phyloP scores from a whole-genome alignment of 2,888 invertebrate genomes.

The Xylota segnis region DNA sequence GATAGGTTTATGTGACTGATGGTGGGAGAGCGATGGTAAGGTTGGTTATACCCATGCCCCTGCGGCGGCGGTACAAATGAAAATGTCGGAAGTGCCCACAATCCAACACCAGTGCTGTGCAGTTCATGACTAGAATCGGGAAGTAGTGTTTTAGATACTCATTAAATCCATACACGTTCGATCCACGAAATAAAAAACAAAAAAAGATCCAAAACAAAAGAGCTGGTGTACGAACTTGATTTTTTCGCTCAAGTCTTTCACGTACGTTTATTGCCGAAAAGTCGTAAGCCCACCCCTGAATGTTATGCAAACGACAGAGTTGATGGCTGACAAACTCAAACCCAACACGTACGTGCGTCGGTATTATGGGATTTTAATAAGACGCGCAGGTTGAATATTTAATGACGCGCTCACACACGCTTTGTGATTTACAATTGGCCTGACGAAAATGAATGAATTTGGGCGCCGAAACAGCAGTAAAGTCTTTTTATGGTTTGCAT shows the following conservation, averaged over 20 bases:
- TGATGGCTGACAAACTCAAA: constrained; percentile 44
- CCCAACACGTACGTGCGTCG: constrained; percentile 54
- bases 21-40: constrained; percentile 15
- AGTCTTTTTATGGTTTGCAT: constrained; percentile 26
- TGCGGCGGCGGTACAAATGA: constrained; percentile 9
- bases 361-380: constrained; percentile 70
- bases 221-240: constrained; percentile 41
- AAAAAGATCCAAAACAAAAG: constrained; percentile 31
- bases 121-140: constrained; percentile 35
- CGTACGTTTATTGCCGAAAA: constrained; percentile 45
- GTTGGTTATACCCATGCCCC: not conserved
- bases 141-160: constrained; percentile 17
- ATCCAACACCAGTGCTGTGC: constrained; percentile 22
- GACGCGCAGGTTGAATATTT: constrained; percentile 42
- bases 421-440: constrained; percentile 32
- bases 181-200: not conserved
- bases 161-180: constrained; percentile 29
- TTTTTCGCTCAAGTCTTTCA: constrained; percentile 24
- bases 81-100: constrained; percentile 55
- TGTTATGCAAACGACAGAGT: constrained; percentile 21
- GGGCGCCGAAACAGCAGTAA: constrained; percentile 43
- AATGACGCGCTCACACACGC: constrained; percentile 23
- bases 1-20: constrained; percentile 60
- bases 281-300: constrained; percentile 24
- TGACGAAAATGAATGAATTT: constrained; percentile 46